A percentile compares a stretch with the other conserved stretches of the same genome.
phyloP scores from a whole-genome alignment of 2,888 invertebrate species.

The Tanytarsus gracilentus region DNA sequence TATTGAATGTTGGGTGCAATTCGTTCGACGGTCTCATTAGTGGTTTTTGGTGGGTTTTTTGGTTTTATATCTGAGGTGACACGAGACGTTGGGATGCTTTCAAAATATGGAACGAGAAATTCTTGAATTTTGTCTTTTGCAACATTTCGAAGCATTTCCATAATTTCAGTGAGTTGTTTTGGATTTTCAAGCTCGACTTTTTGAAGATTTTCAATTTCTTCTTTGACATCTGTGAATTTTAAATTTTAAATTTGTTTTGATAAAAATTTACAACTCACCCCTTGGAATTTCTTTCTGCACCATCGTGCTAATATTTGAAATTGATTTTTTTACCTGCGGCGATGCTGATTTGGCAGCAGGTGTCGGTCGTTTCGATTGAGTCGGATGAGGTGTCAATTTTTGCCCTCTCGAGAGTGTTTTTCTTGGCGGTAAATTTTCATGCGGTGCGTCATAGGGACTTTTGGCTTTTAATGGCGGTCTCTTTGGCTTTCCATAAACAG shows the following conservation, averaged over 20 bases:
- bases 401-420: too few relatives aligned
- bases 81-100: neutral
- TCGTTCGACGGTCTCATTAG: neutral
- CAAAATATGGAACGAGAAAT: slow-evolving; percentile 35
- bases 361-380: too few relatives aligned
- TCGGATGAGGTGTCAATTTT: too few relatives aligned
- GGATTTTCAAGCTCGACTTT: neutral
- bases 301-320: neutral
- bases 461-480: neutral
- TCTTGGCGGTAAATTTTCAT: neutral
- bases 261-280: neutral
- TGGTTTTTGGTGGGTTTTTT: neutral
- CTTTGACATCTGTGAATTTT: neutral
- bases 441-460: slow-evolving; percentile 4
- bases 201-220: neutral
- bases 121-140: slow-evolving; percentile 36
- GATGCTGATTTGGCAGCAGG: neutral
- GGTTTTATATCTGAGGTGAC: neutral
- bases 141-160: slow-evolving; percentile 36
- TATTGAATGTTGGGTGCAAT: neutral
- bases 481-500: neutral
- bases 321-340: neutral
- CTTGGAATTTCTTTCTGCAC: neutral
- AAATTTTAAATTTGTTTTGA: neutral
- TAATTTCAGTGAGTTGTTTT: slow-evolving; percentile 1